Conservation (phyloP, 2,888 invertebrate genomes). For the Trachelus tabidus region DNA sequence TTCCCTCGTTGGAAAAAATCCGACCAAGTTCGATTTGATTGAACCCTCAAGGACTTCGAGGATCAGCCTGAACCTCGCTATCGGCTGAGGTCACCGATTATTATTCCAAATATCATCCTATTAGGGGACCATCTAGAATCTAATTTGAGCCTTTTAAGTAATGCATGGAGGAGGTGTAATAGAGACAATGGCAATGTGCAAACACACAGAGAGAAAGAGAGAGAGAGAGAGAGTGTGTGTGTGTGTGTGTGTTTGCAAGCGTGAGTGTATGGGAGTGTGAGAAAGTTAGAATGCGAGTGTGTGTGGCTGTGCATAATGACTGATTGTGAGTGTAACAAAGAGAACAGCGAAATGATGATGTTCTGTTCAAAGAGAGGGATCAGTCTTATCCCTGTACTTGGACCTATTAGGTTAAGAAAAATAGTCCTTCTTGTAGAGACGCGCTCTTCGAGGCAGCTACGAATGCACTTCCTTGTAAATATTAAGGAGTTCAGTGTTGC, state of each 20-base stretch:
- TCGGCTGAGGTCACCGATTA: slow-evolving; percentile 41
- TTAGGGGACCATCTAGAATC: slow-evolving; percentile 59
- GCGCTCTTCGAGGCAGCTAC: not conserved
- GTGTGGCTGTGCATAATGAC: not conserved
- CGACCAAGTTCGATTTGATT: slow-evolving; percentile 26
- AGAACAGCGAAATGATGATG: not conserved
- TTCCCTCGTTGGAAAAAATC: not conserved
- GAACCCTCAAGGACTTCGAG: slow-evolving; percentile 48
- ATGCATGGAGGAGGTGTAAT: not conserved
- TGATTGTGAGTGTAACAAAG: not conserved
- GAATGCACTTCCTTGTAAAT: not conserved
- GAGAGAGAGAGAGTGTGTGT: too few relatives aligned
- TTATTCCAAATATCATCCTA: slow-evolving; percentile 56
- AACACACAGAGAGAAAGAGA: not conserved
- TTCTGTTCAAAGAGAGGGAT: not conserved
- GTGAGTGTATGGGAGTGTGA: too few relatives aligned
- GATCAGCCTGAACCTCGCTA: slow-evolving; percentile 53
- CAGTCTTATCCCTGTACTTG: not conserved
- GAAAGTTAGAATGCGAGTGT: not conserved
- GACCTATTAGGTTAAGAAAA: not conserved
- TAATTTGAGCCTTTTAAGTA: slow-evolving; percentile 29
- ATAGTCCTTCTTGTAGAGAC: not conserved
- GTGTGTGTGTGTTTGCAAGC: not conserved
- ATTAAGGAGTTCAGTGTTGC: not conserved
- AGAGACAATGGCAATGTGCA: not conserved